Percentiles rank a stretch among this genome's conserved stretches.
These are phyloP conservation scores for Myoxocephalus aenaeus DNA, from an alignment of 2,797 vertebrate genomes.

Conservation along the genomic window DNA sequence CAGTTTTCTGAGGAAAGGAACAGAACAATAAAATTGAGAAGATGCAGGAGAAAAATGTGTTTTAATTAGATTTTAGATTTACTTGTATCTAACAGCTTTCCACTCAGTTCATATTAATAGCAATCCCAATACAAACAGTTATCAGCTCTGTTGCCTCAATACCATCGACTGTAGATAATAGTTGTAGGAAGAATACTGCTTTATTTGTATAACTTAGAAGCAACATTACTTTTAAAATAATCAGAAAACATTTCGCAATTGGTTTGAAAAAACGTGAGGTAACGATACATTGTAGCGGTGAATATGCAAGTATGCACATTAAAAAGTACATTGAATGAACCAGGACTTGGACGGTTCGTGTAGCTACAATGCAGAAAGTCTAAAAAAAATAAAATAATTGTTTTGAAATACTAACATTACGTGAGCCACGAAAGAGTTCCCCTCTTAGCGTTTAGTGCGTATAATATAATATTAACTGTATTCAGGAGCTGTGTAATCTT, in stretches of 20 bases:
- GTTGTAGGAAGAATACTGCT: neutral
- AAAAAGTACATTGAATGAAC: neutral
- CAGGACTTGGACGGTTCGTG: neutral
- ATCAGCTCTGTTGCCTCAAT: neutral
- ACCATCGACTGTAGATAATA: neutral
- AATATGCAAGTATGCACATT: neutral
- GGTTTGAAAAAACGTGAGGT: neutral
- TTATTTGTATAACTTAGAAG: neutral
- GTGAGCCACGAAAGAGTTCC: no score
- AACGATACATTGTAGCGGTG: neutral
- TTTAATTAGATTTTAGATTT: neutral
- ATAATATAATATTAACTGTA: neutral
- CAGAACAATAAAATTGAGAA: slow-evolving; percentile 13
- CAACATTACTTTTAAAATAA: neutral
- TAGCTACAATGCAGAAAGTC: neutral
- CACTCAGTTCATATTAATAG: neutral
- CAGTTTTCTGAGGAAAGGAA: slow-evolving; percentile 89
- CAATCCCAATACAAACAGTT: neutral
- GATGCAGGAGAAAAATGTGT: neutral
- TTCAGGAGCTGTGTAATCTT: neutral
- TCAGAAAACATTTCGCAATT: neutral
- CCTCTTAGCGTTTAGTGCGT: neutral
- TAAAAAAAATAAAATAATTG: neutral
- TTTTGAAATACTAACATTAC: no score
- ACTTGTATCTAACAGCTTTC: neutral